Evolutionary conservation across 2,888 invertebrate species (phyloP).

Genomic region (Parnassius mnemosyne): DNA sequence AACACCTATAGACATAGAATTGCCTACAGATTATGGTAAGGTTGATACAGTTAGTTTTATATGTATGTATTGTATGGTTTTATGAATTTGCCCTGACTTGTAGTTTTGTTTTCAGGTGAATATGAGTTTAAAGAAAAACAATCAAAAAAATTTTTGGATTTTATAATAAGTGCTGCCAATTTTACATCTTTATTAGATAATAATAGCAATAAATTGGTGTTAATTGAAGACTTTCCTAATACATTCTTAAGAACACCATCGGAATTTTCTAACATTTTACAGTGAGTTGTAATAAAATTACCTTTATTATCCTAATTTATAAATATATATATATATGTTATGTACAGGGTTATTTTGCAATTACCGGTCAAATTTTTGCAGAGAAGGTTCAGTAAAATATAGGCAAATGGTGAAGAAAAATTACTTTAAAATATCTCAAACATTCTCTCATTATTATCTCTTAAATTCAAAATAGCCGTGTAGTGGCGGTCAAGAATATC

Average conservation of each 20-base stretch:
- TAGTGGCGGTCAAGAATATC: too few relatives aligned
- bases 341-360: too few relatives aligned
- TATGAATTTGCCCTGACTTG: not conserved
- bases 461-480: too few relatives aligned
- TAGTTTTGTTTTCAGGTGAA: slow-evolving; percentile 53
- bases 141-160: slow-evolving; percentile 86
- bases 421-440: too few relatives aligned
- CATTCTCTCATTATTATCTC: too few relatives aligned
- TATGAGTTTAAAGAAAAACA: slow-evolving; percentile 81
- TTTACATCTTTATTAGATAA: slow-evolving; percentile 83
- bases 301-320: too few relatives aligned
- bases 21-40: slow-evolving; percentile 75
- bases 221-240: slow-evolving; percentile 93
- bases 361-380: too few relatives aligned
- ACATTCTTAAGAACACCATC: slow-evolving; percentile 83
- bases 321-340: too few relatives aligned
- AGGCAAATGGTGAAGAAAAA: too few relatives aligned
- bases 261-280: slow-evolving; percentile 83
- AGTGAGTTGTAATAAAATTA: slow-evolving; percentile 72
- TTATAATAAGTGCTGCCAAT: slow-evolving; percentile 88
- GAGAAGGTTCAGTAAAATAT: too few relatives aligned
- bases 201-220: slow-evolving; percentile 79
- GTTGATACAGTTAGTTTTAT: not conserved
- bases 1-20: slow-evolving; percentile 86
- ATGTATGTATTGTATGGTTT: too few relatives aligned